phyloP scores from a whole-genome alignment of 1,140 invertebrate genomes.

The Caenorhabditis brenneri region DNA sequence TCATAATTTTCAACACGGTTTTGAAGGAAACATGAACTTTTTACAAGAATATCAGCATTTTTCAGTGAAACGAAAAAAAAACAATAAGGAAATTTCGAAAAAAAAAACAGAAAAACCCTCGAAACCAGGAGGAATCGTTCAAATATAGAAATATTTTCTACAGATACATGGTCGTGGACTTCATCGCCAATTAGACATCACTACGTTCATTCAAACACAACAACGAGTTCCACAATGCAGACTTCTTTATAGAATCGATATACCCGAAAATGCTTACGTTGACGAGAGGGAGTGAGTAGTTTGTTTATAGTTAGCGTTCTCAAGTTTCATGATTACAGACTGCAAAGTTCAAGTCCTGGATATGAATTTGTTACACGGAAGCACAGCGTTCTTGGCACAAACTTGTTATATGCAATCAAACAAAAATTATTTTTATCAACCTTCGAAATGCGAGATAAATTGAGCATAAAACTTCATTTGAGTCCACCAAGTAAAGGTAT shows the following conservation, averaged over 20 bases:
- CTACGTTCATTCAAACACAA: background rate
- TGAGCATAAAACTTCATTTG: background rate
- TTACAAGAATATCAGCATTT: no score
- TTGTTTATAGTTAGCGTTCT: no score
- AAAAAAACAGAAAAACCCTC: no score
- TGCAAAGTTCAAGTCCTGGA: background rate
- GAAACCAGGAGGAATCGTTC: background rate
- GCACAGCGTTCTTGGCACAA: background rate
- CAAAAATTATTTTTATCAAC: conserved; percentile 4
- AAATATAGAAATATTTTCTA: background rate
- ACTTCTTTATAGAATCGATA: background rate
- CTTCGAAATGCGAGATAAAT: background rate
- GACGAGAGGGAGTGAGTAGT: background rate
- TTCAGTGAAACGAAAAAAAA: background rate
- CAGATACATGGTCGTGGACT: background rate
- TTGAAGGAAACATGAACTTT: no score
- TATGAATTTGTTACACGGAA: conserved; percentile 8
- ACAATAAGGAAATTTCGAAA: no score
- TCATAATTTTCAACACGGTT: no score
- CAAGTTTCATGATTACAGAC: background rate
- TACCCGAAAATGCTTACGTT: background rate
- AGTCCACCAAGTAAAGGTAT: background rate
- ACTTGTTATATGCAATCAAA: background rate
- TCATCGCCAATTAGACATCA: background rate
- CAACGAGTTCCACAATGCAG: background rate